Evolutionary conservation across 2,888 invertebrate species (phyloP).

Genomic region (Clistopyga incitator): DNA sequence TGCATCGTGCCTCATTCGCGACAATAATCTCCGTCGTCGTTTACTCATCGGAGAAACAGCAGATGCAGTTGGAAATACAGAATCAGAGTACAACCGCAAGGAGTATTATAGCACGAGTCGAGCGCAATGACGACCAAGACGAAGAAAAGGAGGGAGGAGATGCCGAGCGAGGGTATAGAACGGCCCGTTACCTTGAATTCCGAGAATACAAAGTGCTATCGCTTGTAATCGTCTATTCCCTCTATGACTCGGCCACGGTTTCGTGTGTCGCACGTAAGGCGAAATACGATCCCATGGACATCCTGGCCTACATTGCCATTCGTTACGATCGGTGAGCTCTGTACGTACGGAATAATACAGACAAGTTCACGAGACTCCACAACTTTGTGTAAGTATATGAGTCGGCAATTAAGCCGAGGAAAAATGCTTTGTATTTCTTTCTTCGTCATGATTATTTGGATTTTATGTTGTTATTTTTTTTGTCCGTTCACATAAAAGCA

Average conservation of each 20-base stretch:
- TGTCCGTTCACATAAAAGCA: too few species aligned
- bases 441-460: too few species aligned
- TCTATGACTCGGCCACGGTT: slow-evolving; percentile 79
- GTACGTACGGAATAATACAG: slow-evolving; percentile 14
- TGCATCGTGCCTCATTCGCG: not conserved
- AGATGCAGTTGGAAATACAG: slow-evolving; percentile 19
- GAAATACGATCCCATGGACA: slow-evolving; percentile 83
- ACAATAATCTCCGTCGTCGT: slow-evolving; percentile 10
- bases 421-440: too few species aligned
- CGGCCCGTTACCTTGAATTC: slow-evolving; percentile 76
- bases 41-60: slow-evolving; percentile 10
- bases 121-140: slow-evolving; percentile 23
- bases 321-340: slow-evolving; percentile 73
- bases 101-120: slow-evolving; percentile 16
- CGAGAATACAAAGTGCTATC: slow-evolving; percentile 80
- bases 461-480: too few species aligned
- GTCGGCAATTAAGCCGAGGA: not conserved
- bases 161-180: not conserved
- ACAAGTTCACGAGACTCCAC: not conserved
- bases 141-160: slow-evolving; percentile 16
- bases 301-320: slow-evolving; percentile 83
- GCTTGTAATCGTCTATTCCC: slow-evolving; percentile 82
- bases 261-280: slow-evolving; percentile 82
- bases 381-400: slow-evolving; percentile 3
- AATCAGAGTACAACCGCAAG: slow-evolving; percentile 6